Base-by-base conservation (phyloP, 1,140 invertebrate genomes). In the Bombus pyrosoma region DNA sequence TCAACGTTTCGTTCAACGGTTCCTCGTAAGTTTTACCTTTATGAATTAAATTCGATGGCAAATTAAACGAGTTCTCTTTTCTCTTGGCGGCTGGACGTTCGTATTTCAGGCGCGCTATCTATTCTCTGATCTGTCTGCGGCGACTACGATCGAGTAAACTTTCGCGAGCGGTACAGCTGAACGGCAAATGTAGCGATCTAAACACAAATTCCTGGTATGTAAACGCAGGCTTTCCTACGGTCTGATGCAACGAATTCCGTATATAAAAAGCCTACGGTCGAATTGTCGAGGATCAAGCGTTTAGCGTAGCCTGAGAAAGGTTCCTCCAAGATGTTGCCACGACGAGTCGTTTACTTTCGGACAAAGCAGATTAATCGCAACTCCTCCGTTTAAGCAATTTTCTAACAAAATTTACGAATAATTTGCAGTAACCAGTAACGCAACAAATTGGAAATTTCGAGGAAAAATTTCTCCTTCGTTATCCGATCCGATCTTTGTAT, bases 181-280 rank as follows among this genome's bases (percentile, higher is more conserved):
- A 57, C 85, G 68, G 86, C 86, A 89, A 90, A 90, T 89, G 88
- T 89, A 87, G 82, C 66, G 84, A 85, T 80, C 87, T 81, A 90
- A 90, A 85, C 86, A 89, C n/a, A 73, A 81, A 87, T 89, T 89
- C 78, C 66, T 71, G 81, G 77, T 87, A 79, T 64, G 80, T 90
- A 87, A 89, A 89, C 87, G 74, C 82, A 89, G 85, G 81, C 86
- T 89, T 79, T 89, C 73, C 77, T 82, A 81, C 81, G 86, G 71
- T 83, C 81, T 62, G 85, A 89, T 62, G 85, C 86, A 89, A 87
- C 85, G 73, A 39, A 78, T 83, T 53, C 41, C 32, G 28, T 41
- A 53, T 80, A 84, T 84, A 80, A 85, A 80, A 85, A 80, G 68
- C 83, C 1, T 18, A 32, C 10, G 13, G 41, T n/a, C 66, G 41